Conservation (phyloP, 1,140 invertebrate species). For the Idris sp. region DNA sequence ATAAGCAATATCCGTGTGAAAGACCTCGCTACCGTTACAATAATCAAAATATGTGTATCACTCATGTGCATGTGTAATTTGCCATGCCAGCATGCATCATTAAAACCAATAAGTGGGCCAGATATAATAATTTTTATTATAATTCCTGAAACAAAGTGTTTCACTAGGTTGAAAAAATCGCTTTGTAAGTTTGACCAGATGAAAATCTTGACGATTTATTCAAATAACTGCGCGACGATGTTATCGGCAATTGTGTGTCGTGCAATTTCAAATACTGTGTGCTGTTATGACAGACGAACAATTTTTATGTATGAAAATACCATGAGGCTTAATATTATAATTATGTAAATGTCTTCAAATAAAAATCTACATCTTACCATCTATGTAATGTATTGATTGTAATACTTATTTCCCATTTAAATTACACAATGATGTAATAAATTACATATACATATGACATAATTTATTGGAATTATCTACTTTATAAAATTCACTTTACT, state of each 20-base stretch:
- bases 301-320: constrained; percentile 8
- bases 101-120: constrained; percentile 31
- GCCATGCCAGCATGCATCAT: too few relatives aligned
- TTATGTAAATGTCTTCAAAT: neutral
- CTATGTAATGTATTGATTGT: too few relatives aligned
- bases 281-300: constrained; percentile 18
- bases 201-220: constrained; percentile 35
- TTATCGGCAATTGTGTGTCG: constrained; percentile 18
- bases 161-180: too few relatives aligned
- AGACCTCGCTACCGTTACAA: constrained; percentile 23
- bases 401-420: too few relatives aligned
- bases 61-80: constrained; percentile 1
- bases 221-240: constrained; percentile 17
- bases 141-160: neutral
- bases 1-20: constrained; percentile 35
- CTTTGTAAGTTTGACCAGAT: constrained; percentile 35
- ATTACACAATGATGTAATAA: too few relatives aligned
- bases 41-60: constrained; percentile 27
- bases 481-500: too few relatives aligned
- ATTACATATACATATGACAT: too few relatives aligned
- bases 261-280: constrained; percentile 10
- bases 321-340: constrained; percentile 23
- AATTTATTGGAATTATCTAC: too few relatives aligned
- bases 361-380: neutral
- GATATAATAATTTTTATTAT: constrained; percentile 14